A percentile compares a stretch with the other conserved stretches of the same genome.
Conservation (phyloP, 2,113 vertebrate species). For the Pygoscelis antarcticus region DNA sequence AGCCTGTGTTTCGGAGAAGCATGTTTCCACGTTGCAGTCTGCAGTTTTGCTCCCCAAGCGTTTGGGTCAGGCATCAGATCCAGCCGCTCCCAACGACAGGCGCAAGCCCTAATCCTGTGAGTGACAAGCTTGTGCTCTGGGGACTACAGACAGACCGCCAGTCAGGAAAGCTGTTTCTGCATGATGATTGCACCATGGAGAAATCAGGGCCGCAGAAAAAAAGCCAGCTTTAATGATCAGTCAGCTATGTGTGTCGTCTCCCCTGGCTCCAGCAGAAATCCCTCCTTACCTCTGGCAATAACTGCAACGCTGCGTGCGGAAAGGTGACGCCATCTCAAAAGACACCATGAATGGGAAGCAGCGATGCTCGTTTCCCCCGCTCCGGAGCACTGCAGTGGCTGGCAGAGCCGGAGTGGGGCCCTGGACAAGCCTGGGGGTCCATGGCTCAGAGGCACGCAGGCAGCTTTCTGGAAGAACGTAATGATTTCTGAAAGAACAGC, state of each 20-base stretch:
- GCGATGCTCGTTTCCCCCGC: fast-evolving
- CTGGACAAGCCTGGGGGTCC: not conserved
- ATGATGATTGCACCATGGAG: not conserved
- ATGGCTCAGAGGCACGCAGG: not conserved
- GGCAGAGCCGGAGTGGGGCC: not conserved
- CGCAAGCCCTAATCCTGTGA: not conserved
- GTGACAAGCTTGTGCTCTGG: not conserved
- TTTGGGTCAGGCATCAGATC: not conserved
- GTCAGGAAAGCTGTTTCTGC: not conserved
- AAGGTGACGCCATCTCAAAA: not conserved
- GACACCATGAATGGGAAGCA: not conserved
- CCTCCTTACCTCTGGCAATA: not conserved
- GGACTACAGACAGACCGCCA: not conserved
- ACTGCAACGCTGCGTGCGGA: fast-evolving
- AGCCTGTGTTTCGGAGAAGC: not conserved
- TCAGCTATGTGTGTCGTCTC: not conserved
- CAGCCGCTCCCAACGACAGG: not conserved
- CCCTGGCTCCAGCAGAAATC: not conserved
- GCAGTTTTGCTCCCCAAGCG: not conserved
- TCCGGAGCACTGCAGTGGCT: not conserved
- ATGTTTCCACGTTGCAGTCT: not conserved
- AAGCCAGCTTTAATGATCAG: not conserved
- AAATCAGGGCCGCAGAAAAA: not conserved
- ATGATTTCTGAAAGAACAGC: not conserved
- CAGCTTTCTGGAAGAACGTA: not conserved